Conservation (phyloP, 2,888 invertebrate genomes). For the Agrochola lychnidis region DNA sequence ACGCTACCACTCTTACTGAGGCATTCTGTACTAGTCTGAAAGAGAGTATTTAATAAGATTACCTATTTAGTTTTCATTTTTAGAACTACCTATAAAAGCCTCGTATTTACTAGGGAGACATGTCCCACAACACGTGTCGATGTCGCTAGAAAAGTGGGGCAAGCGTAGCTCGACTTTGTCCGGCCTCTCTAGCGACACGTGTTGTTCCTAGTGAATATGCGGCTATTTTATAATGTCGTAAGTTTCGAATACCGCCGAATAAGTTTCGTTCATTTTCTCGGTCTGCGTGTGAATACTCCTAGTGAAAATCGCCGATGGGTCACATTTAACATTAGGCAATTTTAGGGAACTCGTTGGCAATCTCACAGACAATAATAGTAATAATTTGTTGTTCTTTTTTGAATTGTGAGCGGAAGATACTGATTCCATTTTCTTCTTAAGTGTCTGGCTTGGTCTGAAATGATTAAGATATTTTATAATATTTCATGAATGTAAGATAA, state of each 20-base stretch:
- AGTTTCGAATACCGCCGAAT: conserved; percentile 22
- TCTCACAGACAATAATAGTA: conserved; percentile 61
- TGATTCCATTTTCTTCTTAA: conserved; percentile 20
- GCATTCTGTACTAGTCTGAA: conserved; percentile 36
- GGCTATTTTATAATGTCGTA: background rate
- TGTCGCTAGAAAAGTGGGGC: background rate
- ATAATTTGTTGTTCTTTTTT: conserved; percentile 41
- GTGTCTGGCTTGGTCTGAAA: conserved; percentile 46
- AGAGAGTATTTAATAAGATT: background rate
- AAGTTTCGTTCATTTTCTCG: conserved; percentile 8
- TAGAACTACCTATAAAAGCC: background rate
- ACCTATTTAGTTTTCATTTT: background rate
- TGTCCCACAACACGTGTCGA: background rate
- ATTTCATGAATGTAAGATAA: background rate
- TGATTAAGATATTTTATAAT: background rate
- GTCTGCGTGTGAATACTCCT: conserved; percentile 55
- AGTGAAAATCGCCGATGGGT: conserved; percentile 37
- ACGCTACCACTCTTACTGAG: conserved; percentile 23
- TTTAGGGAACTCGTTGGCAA: conserved; percentile 34
- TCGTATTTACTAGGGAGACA: background rate
- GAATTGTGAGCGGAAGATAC: conserved; percentile 7
- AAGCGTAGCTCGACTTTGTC: too few relatives aligned
- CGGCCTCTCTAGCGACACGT: background rate
- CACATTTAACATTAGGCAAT: conserved; percentile 47
- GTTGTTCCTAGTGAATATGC: background rate